Percentiles rank a stretch among this genome's conserved stretches.
Evolutionary conservation across 2,888 invertebrate species (phyloP).

Genomic region (Lampropteryx suffumata): DNA sequence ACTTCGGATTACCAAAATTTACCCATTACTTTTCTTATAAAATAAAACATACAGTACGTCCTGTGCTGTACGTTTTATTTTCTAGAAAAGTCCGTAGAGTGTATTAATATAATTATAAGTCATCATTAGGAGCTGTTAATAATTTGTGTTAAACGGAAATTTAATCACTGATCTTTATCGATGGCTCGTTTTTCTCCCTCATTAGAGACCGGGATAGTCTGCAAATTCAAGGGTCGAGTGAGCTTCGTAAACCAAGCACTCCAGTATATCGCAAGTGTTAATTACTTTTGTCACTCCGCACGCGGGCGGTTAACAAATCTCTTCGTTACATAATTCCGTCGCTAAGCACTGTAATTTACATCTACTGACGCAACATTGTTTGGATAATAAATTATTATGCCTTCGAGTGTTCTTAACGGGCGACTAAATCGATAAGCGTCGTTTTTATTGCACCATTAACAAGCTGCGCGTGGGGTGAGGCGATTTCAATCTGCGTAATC

Average conservation of each 20-base stretch:
- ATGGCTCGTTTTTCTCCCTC: conserved; percentile 55
- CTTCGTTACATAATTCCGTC: conserved; percentile 64
- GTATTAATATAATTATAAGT: conserved; percentile 7
- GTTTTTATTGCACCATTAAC: conserved; percentile 81
- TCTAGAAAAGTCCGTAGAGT: neutral
- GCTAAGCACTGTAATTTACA: conserved; percentile 71
- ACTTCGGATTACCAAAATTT: conserved; percentile 24
- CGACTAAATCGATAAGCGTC: conserved; percentile 76
- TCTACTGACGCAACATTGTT: conserved; percentile 72
- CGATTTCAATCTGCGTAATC: conserved; percentile 78
- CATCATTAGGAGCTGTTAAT: conserved; percentile 18
- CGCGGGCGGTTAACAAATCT: conserved; percentile 74
- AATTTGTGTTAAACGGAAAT: conserved; percentile 43
- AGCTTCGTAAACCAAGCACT: conserved; percentile 65
- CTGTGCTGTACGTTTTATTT: too few species aligned
- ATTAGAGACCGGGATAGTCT: conserved; percentile 53
- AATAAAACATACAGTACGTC: too few species aligned
- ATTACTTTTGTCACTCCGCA: conserved; percentile 78
- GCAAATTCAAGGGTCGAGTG: conserved; percentile 57
- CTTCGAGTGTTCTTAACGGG: conserved; percentile 73
- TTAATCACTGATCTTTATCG: conserved; percentile 62
- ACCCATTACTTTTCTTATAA: neutral
- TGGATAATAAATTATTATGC: conserved; percentile 75
- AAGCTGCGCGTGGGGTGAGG: conserved; percentile 66
- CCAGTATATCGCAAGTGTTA: conserved; percentile 77